Percentiles rank a stretch among this genome's conserved stretches.
These are phyloP conservation scores for Dilophus febrilis DNA, from an alignment of 2,888 invertebrate genomes.

Conservation along the genomic window DNA sequence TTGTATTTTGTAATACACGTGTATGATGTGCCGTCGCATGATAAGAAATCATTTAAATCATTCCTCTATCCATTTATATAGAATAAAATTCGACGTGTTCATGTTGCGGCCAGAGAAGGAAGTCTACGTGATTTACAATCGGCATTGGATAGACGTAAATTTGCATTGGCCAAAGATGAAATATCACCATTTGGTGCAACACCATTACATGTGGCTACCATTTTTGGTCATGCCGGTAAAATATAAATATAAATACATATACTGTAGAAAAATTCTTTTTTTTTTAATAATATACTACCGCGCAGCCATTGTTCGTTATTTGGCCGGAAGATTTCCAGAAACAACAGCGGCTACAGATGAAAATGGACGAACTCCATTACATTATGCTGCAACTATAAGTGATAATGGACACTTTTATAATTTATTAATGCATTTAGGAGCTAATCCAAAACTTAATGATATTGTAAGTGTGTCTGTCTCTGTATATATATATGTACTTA, in stretches of 20 bases:
- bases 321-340: slow-evolving; percentile 69
- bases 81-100: slow-evolving; percentile 81
- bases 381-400: slow-evolving; percentile 68
- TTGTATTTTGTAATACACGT: not conserved
- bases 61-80: slow-evolving; percentile 24
- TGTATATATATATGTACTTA: slow-evolving; percentile 22
- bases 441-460: slow-evolving; percentile 65
- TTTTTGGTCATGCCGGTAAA: slow-evolving; percentile 64
- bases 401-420: slow-evolving; percentile 82
- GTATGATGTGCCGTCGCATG: no score
- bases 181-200: slow-evolving; percentile 69
- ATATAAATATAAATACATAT: no score
- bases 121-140: slow-evolving; percentile 70
- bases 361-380: slow-evolving; percentile 70
- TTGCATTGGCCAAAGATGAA: slow-evolving; percentile 75
- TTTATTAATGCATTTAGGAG: slow-evolving; percentile 68
- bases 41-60: slow-evolving; percentile 1
- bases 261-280: no score
- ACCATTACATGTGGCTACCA: slow-evolving; percentile 70
- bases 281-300: no score
- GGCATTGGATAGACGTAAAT: slow-evolving; percentile 73
- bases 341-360: slow-evolving; percentile 63
- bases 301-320: slow-evolving; percentile 34
- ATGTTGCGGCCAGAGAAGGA: slow-evolving; percentile 69
- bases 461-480: no score